A percentile compares a stretch with the other conserved stretches of the same genome.
Conservation (phyloP, 2,888 invertebrate genomes). For the Meteorus colon region DNA sequence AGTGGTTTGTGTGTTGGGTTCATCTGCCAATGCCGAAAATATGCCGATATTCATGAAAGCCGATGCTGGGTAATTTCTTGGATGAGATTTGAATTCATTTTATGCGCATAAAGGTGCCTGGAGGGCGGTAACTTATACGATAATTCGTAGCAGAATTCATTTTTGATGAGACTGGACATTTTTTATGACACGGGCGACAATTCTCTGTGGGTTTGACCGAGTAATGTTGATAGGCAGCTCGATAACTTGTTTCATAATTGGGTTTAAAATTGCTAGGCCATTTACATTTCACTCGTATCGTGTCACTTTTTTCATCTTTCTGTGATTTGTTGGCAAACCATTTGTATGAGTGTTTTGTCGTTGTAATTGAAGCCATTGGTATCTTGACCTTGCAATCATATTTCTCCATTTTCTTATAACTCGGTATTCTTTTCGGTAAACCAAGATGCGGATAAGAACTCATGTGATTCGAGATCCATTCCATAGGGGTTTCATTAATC, state of each 20-base stretch:
- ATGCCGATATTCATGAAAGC: slow-evolving; percentile 95
- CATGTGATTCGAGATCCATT: slow-evolving; percentile 50
- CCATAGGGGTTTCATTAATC: slow-evolving; percentile 46
- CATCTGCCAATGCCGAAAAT: slow-evolving; percentile 92
- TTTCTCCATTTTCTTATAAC: slow-evolving; percentile 15
- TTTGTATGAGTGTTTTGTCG: not conserved
- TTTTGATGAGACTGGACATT: slow-evolving; percentile 44
- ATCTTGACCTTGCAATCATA: slow-evolving; percentile 40
- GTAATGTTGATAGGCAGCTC: slow-evolving; percentile 48
- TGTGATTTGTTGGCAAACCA: not conserved
- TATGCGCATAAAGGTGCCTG: slow-evolving; percentile 50
- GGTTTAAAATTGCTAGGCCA: slow-evolving; percentile 51
- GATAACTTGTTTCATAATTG: slow-evolving; percentile 54
- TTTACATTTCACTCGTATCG: slow-evolving; percentile 24
- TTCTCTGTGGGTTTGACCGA: slow-evolving; percentile 32
- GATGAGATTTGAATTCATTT: not conserved
- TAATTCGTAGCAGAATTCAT: slow-evolving; percentile 54
- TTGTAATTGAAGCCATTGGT: slow-evolving; percentile 47
- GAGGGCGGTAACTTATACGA: slow-evolving; percentile 54
- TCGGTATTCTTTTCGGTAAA: slow-evolving; percentile 42
- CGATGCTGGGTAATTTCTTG: slow-evolving; percentile 82
- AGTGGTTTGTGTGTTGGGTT: slow-evolving; percentile 95
- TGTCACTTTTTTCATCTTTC: slow-evolving; percentile 35
- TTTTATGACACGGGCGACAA: slow-evolving; percentile 29
- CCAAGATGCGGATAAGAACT: slow-evolving; percentile 54